Percentiles rank a stretch among this genome's conserved stretches.
Evolutionary conservation across 2,797 vertebrate genomes (phyloP).

Genomic region (Varecia variegata): DNA sequence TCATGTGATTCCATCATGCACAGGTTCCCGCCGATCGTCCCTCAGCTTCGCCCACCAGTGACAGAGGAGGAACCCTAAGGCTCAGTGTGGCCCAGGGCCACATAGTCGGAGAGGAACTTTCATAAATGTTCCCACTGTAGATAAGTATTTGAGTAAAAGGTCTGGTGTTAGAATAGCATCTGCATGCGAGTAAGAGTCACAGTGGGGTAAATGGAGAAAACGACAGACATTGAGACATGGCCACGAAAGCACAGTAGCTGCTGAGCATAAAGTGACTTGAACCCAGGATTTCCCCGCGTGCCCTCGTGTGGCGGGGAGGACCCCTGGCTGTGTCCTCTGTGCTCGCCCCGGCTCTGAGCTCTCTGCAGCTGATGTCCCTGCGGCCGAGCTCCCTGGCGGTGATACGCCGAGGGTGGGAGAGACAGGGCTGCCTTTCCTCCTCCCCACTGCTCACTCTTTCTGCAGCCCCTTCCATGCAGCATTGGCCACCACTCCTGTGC

Average conservation of each 20-base stretch:
- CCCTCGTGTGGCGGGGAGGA: background rate
- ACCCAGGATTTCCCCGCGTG: background rate
- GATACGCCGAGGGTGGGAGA: background rate
- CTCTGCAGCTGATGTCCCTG: background rate
- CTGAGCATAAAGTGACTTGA: background rate
- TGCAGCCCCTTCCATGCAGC: background rate
- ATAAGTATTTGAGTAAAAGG: background rate
- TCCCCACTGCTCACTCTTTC: background rate
- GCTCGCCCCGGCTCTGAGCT: background rate
- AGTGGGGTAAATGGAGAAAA: background rate
- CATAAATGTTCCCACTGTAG: background rate
- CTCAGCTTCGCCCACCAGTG: background rate
- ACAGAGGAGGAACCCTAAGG: background rate
- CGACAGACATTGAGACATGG: background rate
- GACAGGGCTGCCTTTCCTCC: background rate
- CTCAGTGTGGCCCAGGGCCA: background rate
- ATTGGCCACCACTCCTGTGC: accelerated
- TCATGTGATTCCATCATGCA: too few species aligned
- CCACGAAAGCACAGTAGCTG: background rate
- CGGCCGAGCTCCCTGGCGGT: background rate
- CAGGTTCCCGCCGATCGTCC: accelerated
- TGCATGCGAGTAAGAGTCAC: background rate
- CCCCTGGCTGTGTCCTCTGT: background rate
- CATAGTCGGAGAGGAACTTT: background rate
- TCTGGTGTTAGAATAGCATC: background rate